Conservation (phyloP, 2,888 invertebrate species). For the Acleris laterana region DNA sequence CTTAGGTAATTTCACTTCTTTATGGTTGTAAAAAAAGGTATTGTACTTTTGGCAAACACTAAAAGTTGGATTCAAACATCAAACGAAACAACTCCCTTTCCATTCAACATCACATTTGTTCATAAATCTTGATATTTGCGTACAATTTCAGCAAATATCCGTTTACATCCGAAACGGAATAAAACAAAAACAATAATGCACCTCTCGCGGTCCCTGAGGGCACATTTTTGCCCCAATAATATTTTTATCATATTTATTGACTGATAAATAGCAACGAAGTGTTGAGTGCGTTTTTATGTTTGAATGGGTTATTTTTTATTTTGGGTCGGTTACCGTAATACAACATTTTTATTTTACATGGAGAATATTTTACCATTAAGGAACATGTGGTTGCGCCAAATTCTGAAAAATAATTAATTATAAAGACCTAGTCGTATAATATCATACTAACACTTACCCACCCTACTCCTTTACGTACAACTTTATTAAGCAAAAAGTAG, state of each 20-base stretch:
- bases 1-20: too few species aligned
- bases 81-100: not conserved
- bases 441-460: too few species aligned
- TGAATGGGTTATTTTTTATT: constrained; percentile 35
- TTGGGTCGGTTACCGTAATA: not conserved
- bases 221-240: constrained; percentile 79
- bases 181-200: constrained; percentile 80
- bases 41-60: too few species aligned
- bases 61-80: not conserved
- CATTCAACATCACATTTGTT: constrained; percentile 40
- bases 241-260: constrained; percentile 84
- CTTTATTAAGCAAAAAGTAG: too few species aligned
- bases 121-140: constrained; percentile 74
- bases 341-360: not conserved
- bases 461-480: too few species aligned
- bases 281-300: constrained; percentile 79
- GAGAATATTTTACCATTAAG: not conserved
- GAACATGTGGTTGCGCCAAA: too few species aligned
- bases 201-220: constrained; percentile 63
- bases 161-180: constrained; percentile 71
- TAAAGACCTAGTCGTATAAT: too few species aligned
- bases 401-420: too few species aligned
- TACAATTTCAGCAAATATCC: constrained; percentile 74
- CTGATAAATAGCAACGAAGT: constrained; percentile 75
- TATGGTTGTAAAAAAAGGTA: too few species aligned